Evolutionary conservation across 2,888 invertebrate species (phyloP).

Genomic region (Tipula unca): DNA sequence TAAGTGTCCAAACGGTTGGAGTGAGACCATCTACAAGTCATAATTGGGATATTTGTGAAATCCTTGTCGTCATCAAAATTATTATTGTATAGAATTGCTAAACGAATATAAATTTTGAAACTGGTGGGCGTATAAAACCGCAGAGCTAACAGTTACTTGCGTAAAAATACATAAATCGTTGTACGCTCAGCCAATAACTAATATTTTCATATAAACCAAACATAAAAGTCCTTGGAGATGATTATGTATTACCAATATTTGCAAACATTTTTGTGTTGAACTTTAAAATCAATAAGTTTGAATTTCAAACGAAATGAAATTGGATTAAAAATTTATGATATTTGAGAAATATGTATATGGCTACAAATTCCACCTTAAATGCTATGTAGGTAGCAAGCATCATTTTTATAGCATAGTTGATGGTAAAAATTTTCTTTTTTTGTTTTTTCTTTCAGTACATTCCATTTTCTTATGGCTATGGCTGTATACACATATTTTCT

Average conservation of each 20-base stretch:
- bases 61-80: too few relatives aligned
- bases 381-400: background rate
- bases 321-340: background rate
- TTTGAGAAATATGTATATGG: background rate
- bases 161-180: too few relatives aligned
- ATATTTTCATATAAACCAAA: background rate
- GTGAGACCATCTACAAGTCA: too few relatives aligned
- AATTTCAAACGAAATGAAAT: background rate
- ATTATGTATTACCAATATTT: background rate
- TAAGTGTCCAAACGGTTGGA: too few relatives aligned
- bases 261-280: background rate
- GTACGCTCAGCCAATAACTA: too few relatives aligned
- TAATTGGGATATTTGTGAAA: too few relatives aligned
- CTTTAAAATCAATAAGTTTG: background rate
- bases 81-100: too few relatives aligned
- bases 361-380: background rate
- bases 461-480: background rate
- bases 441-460: background rate
- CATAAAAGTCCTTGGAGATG: background rate
- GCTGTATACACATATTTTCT: background rate
- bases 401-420: background rate
- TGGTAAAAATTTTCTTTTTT: background rate
- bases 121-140: too few relatives aligned
- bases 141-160: too few relatives aligned
- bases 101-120: too few relatives aligned